A percentile compares a stretch with the other conserved stretches of the same genome.
phyloP scores from a whole-genome alignment of 2,888 invertebrate genomes.

The Caenorhabditis sulstoni region DNA sequence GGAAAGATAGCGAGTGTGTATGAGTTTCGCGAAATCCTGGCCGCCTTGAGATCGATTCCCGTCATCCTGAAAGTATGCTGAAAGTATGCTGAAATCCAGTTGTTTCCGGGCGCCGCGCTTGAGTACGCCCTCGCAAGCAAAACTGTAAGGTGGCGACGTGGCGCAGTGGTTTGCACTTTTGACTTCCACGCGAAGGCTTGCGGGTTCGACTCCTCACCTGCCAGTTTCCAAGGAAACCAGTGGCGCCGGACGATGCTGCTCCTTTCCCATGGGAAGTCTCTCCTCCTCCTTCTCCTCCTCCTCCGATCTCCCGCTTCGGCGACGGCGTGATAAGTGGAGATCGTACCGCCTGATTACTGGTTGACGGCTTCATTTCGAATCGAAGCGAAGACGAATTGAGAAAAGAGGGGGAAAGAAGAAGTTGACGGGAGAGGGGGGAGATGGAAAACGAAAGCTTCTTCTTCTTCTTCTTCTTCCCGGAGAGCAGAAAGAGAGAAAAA shows the following conservation, averaged over 20 bases:
- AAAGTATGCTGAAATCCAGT: neutral
- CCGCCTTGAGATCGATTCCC: constrained; percentile 38
- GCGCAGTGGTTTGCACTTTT: constrained; percentile 8
- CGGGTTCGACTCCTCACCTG: constrained; percentile 25
- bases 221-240: constrained; percentile 27
- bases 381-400: neutral
- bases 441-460: neutral
- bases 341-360: constrained; percentile 47
- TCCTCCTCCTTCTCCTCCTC: too few relatives aligned
- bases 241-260: constrained; percentile 6
- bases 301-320: constrained; percentile 11
- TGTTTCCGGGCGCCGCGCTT: neutral
- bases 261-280: neutral
- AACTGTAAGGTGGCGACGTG: neutral
- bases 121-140: neutral
- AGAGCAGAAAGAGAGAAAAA: constrained; percentile 27
- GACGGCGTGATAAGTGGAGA: constrained; percentile 44
- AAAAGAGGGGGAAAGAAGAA: constrained; percentile 1
- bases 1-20: constrained; percentile 40
- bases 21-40: constrained; percentile 45
- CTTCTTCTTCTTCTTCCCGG: too few relatives aligned
- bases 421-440: neutral
- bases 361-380: constrained; percentile 41
- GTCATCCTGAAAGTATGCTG: constrained; percentile 30
- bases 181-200: neutral